Evolutionary conservation across 2,797 vertebrate genomes (phyloP), one percentile per base, ranked within the genome.

Genomic region (Premnoplex brunnescens): DNA sequence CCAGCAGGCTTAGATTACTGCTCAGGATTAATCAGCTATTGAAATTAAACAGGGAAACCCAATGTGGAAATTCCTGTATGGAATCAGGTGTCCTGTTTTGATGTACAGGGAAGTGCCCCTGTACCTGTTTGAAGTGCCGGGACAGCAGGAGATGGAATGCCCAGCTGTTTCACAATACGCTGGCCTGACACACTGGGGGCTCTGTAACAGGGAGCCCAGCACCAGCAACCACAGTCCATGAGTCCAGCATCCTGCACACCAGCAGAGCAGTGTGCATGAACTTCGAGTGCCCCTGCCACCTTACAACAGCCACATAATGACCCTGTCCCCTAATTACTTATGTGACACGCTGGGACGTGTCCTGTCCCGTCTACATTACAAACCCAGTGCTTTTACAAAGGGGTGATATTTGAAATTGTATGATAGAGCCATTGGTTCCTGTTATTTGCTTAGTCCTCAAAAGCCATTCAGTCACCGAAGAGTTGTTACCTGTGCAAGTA

Each of bases 91-190:
- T 71, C 56, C 32, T 81, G 30, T 76, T 81, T 17, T 0, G 22
- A 20, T 12, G 26, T 21, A 8, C 16, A 72, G 73, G 6, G 14
- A 58, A 18, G 30, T 17, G 9, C n/a, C 14, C 30, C n/a, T 56
- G 1, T 3, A 24, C 14, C 34, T 66, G 14, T 56, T 41, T 36
- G 64, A 39, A 64, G 30, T 17, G 9, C 43, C 34, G 43, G 46
- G 48, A 11, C 24, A 66, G 69, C 69, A 56, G 73, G 55, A 68
- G 30, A n/a, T 39, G n/a, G 44, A 71, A 46, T 10, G 17, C 26
- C 28, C 28, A 49, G 28, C 9, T 0, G 0, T 66, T 49, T 81
- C 37, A 28, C n/a, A 16, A 5, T 16, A 6, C 0, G 0, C 11
- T 74, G 32, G 19, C 66, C 69, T 58, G 51, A 7, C 0, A 1